Conservation (phyloP, 2,888 invertebrate species). For the Unio delphinus region DNA sequence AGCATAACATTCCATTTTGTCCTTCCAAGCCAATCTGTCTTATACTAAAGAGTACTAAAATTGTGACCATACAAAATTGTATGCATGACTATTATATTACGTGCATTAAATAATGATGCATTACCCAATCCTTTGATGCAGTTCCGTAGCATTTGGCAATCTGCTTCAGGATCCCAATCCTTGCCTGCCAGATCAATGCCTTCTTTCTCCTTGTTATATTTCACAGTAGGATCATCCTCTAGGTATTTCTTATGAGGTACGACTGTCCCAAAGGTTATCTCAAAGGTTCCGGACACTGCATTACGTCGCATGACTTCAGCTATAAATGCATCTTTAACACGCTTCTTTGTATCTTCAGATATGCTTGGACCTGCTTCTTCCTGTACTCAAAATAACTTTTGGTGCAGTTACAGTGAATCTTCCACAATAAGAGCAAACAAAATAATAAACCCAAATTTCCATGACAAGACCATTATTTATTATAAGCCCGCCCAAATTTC, state of each 20-base stretch:
- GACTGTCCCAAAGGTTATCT: constrained; percentile 62
- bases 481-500: too few species aligned
- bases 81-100: too few species aligned
- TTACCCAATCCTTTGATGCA: constrained; percentile 67
- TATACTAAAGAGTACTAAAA: too few species aligned
- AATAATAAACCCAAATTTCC: too few species aligned
- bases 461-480: too few species aligned
- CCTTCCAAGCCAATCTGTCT: too few species aligned
- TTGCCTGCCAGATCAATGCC: constrained; percentile 32
- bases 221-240: constrained; percentile 51
- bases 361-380: background rate
- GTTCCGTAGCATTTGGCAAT: constrained; percentile 55
- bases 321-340: constrained; percentile 52
- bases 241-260: constrained; percentile 48
- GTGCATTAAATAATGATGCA: background rate
- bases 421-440: too few species aligned
- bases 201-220: constrained; percentile 30
- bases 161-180: constrained; percentile 56
- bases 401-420: too few species aligned
- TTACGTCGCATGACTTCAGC: constrained; percentile 60
- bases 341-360: constrained; percentile 38
- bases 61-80: too few species aligned
- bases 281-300: constrained; percentile 60
- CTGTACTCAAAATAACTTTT: too few species aligned
- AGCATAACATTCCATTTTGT: too few species aligned